Percentiles rank a stretch among this genome's conserved stretches.
Evolutionary conservation across 2,888 invertebrate species (phyloP).

Genomic region (Agonopterix heracliana): DNA sequence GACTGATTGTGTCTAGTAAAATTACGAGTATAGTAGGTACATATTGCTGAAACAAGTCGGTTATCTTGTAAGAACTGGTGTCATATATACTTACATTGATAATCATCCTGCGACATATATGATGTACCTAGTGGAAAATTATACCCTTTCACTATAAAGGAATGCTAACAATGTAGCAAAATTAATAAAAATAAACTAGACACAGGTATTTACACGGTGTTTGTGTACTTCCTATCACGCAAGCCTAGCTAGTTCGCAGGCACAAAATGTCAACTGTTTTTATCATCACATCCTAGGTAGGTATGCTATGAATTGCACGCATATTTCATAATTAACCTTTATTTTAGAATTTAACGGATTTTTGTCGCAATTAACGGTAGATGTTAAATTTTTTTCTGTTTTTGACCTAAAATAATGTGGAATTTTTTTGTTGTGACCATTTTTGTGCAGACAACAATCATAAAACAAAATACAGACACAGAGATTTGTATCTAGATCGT

Average conservation of each 20-base stretch:
- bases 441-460: background rate
- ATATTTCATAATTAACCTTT: background rate
- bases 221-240: constrained; percentile 9
- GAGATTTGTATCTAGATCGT: too few relatives aligned
- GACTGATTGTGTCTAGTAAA: too few relatives aligned
- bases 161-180: too few relatives aligned
- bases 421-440: background rate
- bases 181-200: too few relatives aligned
- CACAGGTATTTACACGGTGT: constrained; percentile 4
- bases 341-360: background rate
- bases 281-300: background rate
- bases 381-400: background rate
- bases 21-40: too few relatives aligned
- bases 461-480: too few relatives aligned
- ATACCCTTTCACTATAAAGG: too few relatives aligned
- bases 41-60: too few relatives aligned
- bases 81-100: too few relatives aligned
- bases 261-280: background rate
- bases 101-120: too few relatives aligned
- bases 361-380: background rate
- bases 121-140: too few relatives aligned
- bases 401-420: background rate
- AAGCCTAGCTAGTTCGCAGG: constrained; percentile 5
- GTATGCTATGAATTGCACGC: constrained; percentile 1
- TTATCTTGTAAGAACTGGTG: too few relatives aligned